Evolutionary conservation across 2,888 invertebrate genomes (phyloP).

Genomic region (Pegoplata infirma): DNA sequence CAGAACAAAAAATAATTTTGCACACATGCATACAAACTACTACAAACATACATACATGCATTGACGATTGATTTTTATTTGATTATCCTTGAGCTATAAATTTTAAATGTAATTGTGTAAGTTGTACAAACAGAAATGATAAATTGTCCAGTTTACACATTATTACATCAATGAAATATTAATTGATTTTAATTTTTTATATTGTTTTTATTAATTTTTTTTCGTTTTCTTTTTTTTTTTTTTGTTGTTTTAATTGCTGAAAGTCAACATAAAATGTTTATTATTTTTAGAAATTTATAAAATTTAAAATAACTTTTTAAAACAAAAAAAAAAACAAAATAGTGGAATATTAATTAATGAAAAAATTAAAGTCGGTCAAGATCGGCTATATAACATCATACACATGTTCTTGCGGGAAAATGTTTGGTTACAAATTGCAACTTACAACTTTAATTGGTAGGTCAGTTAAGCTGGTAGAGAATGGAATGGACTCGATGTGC

Average conservation of each 20-base stretch:
- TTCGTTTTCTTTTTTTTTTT: neutral
- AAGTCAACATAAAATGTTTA: neutral
- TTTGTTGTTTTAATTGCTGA: neutral
- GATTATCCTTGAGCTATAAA: slow-evolving; percentile 57
- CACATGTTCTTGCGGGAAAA: no score
- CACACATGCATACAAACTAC: neutral
- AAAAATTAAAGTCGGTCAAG: no score
- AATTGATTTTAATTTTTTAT: slow-evolving; percentile 40
- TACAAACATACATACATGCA: neutral
- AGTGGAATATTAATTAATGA: no score
- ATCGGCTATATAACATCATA: no score
- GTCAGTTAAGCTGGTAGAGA: no score
- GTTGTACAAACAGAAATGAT: slow-evolving; percentile 26
- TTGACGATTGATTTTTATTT: slow-evolving; percentile 38
- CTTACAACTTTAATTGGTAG: no score
- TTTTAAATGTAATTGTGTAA: slow-evolving; percentile 31
- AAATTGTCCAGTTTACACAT: slow-evolving; percentile 45
- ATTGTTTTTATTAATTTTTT: neutral
- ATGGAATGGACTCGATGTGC: no score
- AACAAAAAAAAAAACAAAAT: neutral
- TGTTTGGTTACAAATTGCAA: no score
- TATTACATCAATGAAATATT: slow-evolving; percentile 40
- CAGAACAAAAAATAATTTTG: slow-evolving; percentile 22
- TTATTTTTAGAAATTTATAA: neutral
- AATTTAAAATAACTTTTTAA: neutral